A percentile compares a stretch with the other conserved stretches of the same genome.
Evolutionary conservation across 1,140 invertebrate genomes (phyloP).

Genomic region (Mylabris phalerata): DNA sequence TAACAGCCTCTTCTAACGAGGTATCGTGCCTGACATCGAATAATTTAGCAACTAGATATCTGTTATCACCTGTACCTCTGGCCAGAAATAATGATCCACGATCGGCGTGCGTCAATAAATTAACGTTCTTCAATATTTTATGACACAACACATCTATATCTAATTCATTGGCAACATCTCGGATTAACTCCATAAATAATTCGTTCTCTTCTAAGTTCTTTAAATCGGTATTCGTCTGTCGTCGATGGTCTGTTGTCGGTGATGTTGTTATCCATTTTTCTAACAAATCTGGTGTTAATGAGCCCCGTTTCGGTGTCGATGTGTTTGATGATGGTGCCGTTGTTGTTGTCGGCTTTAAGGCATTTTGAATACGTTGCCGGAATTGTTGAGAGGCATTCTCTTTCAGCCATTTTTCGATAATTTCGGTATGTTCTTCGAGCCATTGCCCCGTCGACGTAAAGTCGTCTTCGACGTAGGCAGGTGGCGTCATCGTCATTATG

Average conservation of each 20-base stretch:
- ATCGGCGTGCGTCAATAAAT: slow-evolving; percentile 78
- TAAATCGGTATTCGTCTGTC: slow-evolving; percentile 29
- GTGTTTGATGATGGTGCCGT: slow-evolving; percentile 7
- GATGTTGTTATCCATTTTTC: slow-evolving; percentile 69
- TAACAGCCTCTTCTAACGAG: slow-evolving; percentile 69
- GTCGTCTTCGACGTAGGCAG: slow-evolving; percentile 27
- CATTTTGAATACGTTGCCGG: slow-evolving; percentile 43
- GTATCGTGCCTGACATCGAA: slow-evolving; percentile 88
- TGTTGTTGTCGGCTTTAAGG: slow-evolving; percentile 11
- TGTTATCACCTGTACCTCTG: slow-evolving; percentile 64
- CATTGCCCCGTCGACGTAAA: slow-evolving; percentile 39
- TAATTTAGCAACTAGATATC: slow-evolving; percentile 81
- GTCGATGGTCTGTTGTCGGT: slow-evolving; percentile 34
- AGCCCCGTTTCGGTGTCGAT: slow-evolving; percentile 53
- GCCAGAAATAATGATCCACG: slow-evolving; percentile 82
- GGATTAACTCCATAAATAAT: slow-evolving; percentile 87
- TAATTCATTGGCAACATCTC: slow-evolving; percentile 87
- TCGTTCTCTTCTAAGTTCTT: slow-evolving; percentile 58
- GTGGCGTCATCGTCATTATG: slow-evolving; percentile 29
- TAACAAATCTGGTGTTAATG: slow-evolving; percentile 77
- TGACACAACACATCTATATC: slow-evolving; percentile 90
- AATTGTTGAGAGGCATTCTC: slow-evolving; percentile 64
- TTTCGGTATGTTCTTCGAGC: slow-evolving; percentile 51
- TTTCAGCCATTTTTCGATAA: slow-evolving; percentile 63
- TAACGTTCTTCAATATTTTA: slow-evolving; percentile 89